Evolutionary conservation across 2,888 invertebrate species (phyloP), one percentile per base, ranked within the genome.

Genomic region (Piscicola geometra): DNA sequence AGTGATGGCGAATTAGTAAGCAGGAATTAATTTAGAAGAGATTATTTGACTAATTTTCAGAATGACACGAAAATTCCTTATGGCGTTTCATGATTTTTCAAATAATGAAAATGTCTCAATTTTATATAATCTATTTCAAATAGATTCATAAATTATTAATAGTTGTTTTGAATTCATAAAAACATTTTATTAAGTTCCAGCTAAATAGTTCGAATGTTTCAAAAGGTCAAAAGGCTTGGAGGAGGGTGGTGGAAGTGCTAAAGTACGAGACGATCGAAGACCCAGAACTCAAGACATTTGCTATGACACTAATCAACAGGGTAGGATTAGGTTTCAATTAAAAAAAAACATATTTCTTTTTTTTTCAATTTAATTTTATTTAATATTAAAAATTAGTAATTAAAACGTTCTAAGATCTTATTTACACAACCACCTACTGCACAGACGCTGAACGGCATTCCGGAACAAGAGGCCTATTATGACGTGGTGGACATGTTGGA

Each of bases 401-500:
- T n/a, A n/a, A n/a, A n/a, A n/a, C n/a, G n/a, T n/a, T n/a, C n/a
- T n/a, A n/a, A n/a, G n/a, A n/a, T n/a, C n/a, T n/a, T n/a, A n/a
- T n/a, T n/a, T n/a, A n/a, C 9, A 47, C 50, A 9, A 47, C 3
- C 25, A 25, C 60, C 3, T 25, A 5, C 12, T 56, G 12, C 60
- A 3, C 70, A 80, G 87, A 93, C 94, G 70, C 87, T 97, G 52
- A 94, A 93, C 83, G 94, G 94, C 50, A 90, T 96, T 74, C 93
- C 93, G 0, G 95, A 96, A 86, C 93, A 94, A 86, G 95, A 98
- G 84, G 92, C 93, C 32, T 99, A 96, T 86, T 99, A 97, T 84
- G 97, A 99, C 85, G 93, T 99, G 84, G 93, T 95, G 1, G 98
- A 99, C 86, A 90, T 92, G 32, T 87, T 99, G 79, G 98, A 98